Percentiles rank a stretch among this genome's conserved stretches.
These are phyloP conservation scores for Halictus rubicundus DNA, from an alignment of 1,140 invertebrate genomes.

Conservation along the genomic window DNA sequence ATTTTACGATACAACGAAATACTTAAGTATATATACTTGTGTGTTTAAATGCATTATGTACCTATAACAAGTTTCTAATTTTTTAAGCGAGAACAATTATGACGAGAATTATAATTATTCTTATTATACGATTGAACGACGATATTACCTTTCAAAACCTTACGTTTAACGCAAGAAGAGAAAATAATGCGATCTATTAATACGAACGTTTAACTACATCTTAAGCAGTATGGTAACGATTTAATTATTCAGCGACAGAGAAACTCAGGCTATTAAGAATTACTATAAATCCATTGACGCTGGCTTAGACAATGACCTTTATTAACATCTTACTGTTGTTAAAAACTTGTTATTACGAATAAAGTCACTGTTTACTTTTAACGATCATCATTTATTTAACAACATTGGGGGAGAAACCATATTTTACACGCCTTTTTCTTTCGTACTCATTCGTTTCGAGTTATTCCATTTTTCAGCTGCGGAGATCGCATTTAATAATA, in stretches of 20 bases:
- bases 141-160: constrained; percentile 1
- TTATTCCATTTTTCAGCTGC: too few relatives aligned
- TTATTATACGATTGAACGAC: constrained; percentile 14
- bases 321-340: constrained; percentile 46
- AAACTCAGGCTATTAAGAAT: constrained; percentile 37
- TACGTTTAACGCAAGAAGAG: not conserved
- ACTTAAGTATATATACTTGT: constrained; percentile 26
- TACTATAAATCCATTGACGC: constrained; percentile 30
- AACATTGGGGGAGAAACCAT: not conserved
- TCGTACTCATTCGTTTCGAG: too few relatives aligned
- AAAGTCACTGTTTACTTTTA: constrained; percentile 53
- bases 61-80: constrained; percentile 18
- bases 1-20: constrained; percentile 42
- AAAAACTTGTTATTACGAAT: constrained; percentile 47
- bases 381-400: constrained; percentile 26
- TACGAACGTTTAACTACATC: constrained; percentile 19
- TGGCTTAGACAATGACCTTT: constrained; percentile 46
- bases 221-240: constrained; percentile 38
- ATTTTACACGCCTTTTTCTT: too few relatives aligned
- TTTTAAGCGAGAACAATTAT: not conserved
- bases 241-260: constrained; percentile 31
- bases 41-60: not conserved
- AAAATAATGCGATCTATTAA: constrained; percentile 23
- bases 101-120: not conserved
- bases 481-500: not conserved